Conservation (phyloP, 2,888 invertebrate genomes). For the Oscheius sp. region DNA sequence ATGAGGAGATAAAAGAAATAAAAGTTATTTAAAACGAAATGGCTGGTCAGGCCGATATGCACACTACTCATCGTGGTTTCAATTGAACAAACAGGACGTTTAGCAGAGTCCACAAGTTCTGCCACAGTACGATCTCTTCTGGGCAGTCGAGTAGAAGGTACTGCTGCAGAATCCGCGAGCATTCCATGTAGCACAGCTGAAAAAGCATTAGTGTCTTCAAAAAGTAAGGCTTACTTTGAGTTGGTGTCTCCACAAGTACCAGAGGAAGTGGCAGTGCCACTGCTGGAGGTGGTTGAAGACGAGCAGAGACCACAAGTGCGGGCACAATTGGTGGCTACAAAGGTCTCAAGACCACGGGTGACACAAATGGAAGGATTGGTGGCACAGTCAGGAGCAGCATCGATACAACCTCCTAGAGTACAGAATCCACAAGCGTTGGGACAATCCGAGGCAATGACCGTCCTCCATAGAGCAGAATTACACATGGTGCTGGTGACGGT, state of each 20-base stretch:
- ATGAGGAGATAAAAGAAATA: too few species aligned
- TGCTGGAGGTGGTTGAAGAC: background rate
- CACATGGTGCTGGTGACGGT: constrained; percentile 28
- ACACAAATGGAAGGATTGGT: constrained; percentile 17
- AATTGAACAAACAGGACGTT: background rate
- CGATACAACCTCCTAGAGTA: constrained; percentile 27
- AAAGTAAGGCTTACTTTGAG: background rate
- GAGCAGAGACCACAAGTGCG: constrained; percentile 4
- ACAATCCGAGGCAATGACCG: constrained; percentile 25
- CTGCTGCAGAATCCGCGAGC: constrained; percentile 11
- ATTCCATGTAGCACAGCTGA: constrained; percentile 3
- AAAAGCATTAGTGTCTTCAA: background rate
- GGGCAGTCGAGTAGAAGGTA: constrained; percentile 10
- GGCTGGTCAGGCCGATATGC: too few species aligned
- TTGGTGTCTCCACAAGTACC: constrained; percentile 1
- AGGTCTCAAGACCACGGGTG: background rate
- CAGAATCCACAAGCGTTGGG: constrained; percentile 22
- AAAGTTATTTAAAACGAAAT: too few species aligned
- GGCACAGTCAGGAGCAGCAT: constrained; percentile 26
- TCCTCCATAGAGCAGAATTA: background rate
- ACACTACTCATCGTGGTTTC: too few species aligned
- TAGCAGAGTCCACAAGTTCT: constrained; percentile 9
- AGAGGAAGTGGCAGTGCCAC: background rate
- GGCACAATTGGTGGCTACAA: constrained; percentile 1
- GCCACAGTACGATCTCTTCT: constrained; percentile 11